Percentiles rank a stretch among this genome's conserved stretches.
These are phyloP conservation scores for Petrolisthes cinctipes DNA, from an alignment of 2,888 invertebrate genomes.

Conservation along the genomic window DNA sequence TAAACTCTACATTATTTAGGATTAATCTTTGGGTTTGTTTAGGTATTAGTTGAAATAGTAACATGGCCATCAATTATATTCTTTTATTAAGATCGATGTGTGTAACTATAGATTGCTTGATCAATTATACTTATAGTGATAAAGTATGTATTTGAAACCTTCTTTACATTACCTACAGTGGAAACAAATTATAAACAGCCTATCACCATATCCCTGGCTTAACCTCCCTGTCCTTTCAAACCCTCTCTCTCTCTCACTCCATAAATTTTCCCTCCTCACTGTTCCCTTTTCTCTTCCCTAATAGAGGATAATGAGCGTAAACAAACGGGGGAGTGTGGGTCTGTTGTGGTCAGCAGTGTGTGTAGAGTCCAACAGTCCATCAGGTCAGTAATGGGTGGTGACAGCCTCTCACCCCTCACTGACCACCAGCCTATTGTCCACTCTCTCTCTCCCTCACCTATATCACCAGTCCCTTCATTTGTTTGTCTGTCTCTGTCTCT, in stretches of 20 bases:
- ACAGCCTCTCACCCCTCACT: not conserved
- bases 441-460: not conserved
- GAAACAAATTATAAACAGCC: too few species aligned
- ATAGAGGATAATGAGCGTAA: slow-evolving; percentile 12
- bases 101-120: too few species aligned
- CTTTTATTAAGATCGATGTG: too few species aligned
- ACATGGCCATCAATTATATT: too few species aligned
- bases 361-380: not conserved
- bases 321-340: not conserved
- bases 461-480: not conserved
- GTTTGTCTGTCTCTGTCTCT: not conserved
- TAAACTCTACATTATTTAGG: too few species aligned
- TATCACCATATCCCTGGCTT: not conserved
- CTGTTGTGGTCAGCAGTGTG: not conserved
- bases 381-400: slow-evolving; percentile 7
- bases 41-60: too few species aligned
- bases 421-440: not conserved
- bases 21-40: too few species aligned
- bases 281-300: not conserved
- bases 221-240: not conserved
- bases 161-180: too few species aligned
- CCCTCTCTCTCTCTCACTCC: not conserved
- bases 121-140: too few species aligned
- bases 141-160: too few species aligned
- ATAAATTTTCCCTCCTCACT: not conserved